These are phyloP conservation scores for Tylochromis polylepis DNA, from an alignment of 2,113 vertebrate species.

Conservation along the genomic window DNA sequence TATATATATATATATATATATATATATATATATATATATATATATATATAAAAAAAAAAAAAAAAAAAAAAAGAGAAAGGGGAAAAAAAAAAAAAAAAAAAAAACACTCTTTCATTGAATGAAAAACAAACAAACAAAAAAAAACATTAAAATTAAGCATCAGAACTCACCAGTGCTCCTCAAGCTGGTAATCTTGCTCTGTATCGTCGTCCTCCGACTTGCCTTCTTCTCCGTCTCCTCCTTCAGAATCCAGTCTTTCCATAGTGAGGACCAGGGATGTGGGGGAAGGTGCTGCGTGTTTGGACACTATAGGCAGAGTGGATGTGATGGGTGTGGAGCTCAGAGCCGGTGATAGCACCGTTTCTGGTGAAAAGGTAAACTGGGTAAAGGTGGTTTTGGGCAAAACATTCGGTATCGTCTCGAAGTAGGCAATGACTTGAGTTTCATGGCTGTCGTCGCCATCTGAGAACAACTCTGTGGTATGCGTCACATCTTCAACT, in stretches of 20 bases:
- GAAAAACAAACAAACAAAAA: neutral
- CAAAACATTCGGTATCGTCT: constrained; percentile 62
- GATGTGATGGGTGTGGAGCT: constrained; percentile 69
- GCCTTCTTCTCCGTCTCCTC: neutral
- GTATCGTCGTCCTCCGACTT: constrained; percentile 10
- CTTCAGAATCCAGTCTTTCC: constrained; percentile 29
- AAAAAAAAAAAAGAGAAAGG: too few relatives aligned
- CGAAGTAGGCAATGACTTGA: constrained; percentile 70
- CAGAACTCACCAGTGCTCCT: constrained; percentile 67
- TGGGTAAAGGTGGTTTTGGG: neutral
- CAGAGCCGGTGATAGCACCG: constrained; percentile 67
- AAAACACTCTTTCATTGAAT: neutral
- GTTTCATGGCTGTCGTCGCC: neutral
- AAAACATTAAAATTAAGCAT: neutral
- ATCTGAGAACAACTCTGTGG: constrained; percentile 14
- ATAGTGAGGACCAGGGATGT: constrained; percentile 13
- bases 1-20: too few relatives aligned
- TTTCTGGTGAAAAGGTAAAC: constrained; percentile 53
- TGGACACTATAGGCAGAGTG: constrained; percentile 73
- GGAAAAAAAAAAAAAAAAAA: too few relatives aligned
- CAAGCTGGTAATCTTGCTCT: constrained; percentile 48
- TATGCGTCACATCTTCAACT: constrained; percentile 18
- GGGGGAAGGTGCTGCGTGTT: constrained; percentile 17
- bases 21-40: too few relatives aligned
- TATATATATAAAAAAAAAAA: too few relatives aligned